Evolutionary conservation across 2,113 vertebrate genomes (phyloP).

Genomic region (Salvelinus alpinus): DNA sequence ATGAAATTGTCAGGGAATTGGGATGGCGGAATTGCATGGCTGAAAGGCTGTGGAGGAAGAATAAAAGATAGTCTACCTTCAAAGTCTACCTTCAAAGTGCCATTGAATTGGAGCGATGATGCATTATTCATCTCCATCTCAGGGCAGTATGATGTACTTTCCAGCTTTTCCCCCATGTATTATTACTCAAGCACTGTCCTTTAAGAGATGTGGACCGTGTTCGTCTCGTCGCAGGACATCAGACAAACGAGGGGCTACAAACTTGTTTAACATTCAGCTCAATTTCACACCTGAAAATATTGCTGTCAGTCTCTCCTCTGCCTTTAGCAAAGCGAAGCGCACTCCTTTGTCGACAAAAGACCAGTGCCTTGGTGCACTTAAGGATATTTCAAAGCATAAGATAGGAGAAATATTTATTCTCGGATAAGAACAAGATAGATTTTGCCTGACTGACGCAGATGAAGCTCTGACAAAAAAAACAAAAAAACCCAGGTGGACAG

Average conservation of each 20-base stretch:
- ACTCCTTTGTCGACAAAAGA: too few relatives aligned
- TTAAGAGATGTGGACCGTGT: slow-evolving; percentile 2
- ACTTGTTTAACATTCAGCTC: slow-evolving; percentile 12
- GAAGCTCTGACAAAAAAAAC: neutral
- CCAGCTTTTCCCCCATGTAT: slow-evolving; percentile 6
- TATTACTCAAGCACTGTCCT: slow-evolving; percentile 13
- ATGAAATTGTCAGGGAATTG: neutral
- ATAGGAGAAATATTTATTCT: too few relatives aligned
- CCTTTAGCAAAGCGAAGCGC: neutral
- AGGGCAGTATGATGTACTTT: slow-evolving; percentile 8
- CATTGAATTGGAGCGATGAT: slow-evolving; percentile 6
- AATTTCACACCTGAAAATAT: neutral
- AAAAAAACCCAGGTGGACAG: neutral
- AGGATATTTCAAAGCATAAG: too few relatives aligned
- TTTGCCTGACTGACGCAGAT: neutral
- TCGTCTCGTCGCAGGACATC: slow-evolving; percentile 8
- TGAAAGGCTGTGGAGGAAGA: slow-evolving; percentile 11
- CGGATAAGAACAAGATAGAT: neutral
- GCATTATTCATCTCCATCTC: slow-evolving; percentile 27
- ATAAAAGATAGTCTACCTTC: slow-evolving; percentile 11
- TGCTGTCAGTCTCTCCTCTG: neutral
- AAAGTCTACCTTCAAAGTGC: too few relatives aligned
- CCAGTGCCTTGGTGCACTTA: too few relatives aligned
- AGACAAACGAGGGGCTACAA: slow-evolving; percentile 9
- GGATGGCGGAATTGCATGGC: neutral